These are phyloP conservation scores for Sapayoa aenigma DNA, from an alignment of 2,113 vertebrate species.

Conservation along the genomic window DNA sequence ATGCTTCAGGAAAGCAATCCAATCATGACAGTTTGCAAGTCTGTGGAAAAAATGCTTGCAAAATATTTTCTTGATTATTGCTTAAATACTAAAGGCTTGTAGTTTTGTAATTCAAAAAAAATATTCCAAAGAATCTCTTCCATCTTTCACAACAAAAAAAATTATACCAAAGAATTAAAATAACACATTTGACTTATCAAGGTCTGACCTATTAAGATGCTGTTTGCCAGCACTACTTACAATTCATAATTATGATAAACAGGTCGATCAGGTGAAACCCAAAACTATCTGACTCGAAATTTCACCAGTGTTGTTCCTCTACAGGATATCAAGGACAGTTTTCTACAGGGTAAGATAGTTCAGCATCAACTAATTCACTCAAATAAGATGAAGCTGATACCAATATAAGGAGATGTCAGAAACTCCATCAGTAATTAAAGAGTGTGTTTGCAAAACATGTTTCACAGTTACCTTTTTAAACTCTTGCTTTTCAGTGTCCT, in stretches of 20 bases:
- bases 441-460: not conserved
- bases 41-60: not conserved
- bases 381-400: not conserved
- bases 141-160: not conserved
- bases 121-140: not conserved
- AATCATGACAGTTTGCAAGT: not conserved
- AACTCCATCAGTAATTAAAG: not conserved
- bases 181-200: not conserved
- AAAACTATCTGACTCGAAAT: not conserved
- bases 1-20: not conserved
- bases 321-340: not conserved
- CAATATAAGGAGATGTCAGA: not conserved
- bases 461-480: slow-evolving; percentile 84
- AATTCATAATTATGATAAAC: not conserved
- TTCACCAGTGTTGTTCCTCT: not conserved
- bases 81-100: not conserved
- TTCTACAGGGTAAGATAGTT: not conserved
- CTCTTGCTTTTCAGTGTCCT: slow-evolving; percentile 78
- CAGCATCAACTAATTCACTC: not conserved
- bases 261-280: not conserved
- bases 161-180: not conserved
- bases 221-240: not conserved
- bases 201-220: not conserved
- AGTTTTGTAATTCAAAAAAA: not conserved
- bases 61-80: not conserved